Percentiles rank a stretch among this genome's conserved stretches.
Conservation (phyloP, 2,888 invertebrate genomes). For the Nymphalis polychloros region DNA sequence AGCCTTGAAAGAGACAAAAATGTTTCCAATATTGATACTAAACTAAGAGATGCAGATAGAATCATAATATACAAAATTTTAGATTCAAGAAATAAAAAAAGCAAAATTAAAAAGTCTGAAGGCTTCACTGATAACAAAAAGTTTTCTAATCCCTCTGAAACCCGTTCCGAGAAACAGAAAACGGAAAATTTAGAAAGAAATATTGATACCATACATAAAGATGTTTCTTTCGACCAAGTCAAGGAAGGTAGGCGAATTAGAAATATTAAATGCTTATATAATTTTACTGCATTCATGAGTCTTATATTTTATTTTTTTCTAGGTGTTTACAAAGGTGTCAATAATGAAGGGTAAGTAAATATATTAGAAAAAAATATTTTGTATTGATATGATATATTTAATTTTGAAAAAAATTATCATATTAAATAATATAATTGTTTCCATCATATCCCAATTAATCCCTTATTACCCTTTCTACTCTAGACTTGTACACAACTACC, state of each 20-base stretch:
- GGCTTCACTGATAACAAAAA: background rate
- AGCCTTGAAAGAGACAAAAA: constrained; percentile 40
- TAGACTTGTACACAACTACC: constrained; percentile 62
- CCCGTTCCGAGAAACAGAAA: constrained; percentile 1
- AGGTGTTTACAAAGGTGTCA: constrained; percentile 67
- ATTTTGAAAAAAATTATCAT: no score
- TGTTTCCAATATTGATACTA: constrained; percentile 39
- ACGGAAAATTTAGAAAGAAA: background rate
- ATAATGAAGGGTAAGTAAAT: constrained; percentile 59
- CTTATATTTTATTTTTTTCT: constrained; percentile 38
- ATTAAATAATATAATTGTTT: background rate
- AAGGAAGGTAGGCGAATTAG: constrained; percentile 33
- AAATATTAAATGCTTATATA: background rate
- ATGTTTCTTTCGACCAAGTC: constrained; percentile 48
- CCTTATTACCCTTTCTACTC: constrained; percentile 23
- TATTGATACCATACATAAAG: constrained; percentile 34
- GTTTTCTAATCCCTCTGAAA: background rate
- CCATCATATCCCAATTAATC: background rate
- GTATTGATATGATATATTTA: background rate
- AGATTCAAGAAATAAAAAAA: constrained; percentile 55
- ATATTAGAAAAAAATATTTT: background rate
- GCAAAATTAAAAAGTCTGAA: constrained; percentile 13
- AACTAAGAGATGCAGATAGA: constrained; percentile 63
- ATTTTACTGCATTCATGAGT: background rate
- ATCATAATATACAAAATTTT: constrained; percentile 73